Evolutionary conservation across 2,797 vertebrate species (phyloP).

Genomic region (Brachyalestes nurse): DNA sequence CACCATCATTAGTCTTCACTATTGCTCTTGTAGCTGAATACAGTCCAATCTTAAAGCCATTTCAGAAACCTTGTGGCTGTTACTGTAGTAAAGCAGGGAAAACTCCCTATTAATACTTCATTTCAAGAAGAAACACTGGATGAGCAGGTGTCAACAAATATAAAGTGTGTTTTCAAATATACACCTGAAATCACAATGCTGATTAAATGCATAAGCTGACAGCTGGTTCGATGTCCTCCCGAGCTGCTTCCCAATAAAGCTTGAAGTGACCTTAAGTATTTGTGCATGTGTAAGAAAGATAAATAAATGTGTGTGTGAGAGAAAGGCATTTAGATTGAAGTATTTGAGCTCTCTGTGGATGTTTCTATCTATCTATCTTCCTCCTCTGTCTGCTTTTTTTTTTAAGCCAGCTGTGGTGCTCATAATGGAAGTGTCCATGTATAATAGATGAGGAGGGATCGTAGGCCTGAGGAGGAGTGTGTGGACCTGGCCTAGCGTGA

Average conservation of each 20-base stretch:
- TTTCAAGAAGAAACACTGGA: no score
- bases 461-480: conserved; percentile 70
- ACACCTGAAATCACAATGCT: no score
- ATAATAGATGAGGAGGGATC: conserved; percentile 82
- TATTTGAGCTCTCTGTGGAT: not conserved
- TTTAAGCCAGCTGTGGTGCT: conserved; percentile 66
- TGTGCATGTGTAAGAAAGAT: not conserved
- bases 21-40: no score
- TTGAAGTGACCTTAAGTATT: not conserved
- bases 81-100: no score
- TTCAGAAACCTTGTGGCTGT: no score
- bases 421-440: conserved; percentile 83
- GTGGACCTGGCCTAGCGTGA: conserved; percentile 58
- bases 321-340: not conserved
- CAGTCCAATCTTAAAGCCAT: no score
- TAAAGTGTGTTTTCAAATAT: no score
- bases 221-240: not conserved
- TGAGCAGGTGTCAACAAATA: no score
- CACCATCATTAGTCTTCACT: no score
- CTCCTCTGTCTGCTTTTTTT: conserved; percentile 45
- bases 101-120: no score
- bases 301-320: not conserved
- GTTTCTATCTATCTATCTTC: conserved; percentile 26
- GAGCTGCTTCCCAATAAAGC: not conserved
- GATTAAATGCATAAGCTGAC: no score